Base-by-base conservation (phyloP, 2,113 vertebrate species). In the Illadopsis cleaveri region DNA sequence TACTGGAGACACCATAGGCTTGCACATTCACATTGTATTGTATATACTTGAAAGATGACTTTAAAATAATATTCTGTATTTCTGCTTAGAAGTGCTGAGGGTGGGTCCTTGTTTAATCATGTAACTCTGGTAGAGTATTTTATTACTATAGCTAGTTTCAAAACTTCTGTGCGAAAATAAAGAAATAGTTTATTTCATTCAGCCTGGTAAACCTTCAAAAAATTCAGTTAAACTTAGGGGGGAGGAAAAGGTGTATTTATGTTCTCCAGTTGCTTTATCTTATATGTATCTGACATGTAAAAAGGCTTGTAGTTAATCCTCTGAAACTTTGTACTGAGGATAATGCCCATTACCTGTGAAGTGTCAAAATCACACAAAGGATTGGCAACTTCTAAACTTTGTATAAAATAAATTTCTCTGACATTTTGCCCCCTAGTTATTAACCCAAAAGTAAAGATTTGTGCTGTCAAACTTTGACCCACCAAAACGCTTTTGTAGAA, bases 161-260 rank as follows among this genome's bases (percentile, higher is more conserved):
- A 56, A 53, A 47, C 7, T 62, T 82, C 8, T n/a, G 15, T 69
- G 31, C 21, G 17, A 61, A 28, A 79, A 50, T 62, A 68, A 82
- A 50, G 18, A 75, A 75, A 24, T n/a, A 51, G 18, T 47, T 79
- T 64, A 12, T 79, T 28, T 87, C 17, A 24, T 38, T 8, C 72
- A 65, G 17, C 22, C 28, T 77, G 24, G 31, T 40, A 78, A 80
- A 89, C 21, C 4, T 44, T 80, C 12, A 44, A n/a, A 7, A 37
- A 28, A 23, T 45, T 38, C 23, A 75, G 15, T 75, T 75, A 51
- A 76, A 42, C 7, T 40, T 56, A 2, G 22, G 1, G 8, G 47
- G 1, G 2, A 0, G 3, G 0, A 0, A 10, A 42, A 77, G 21
- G 8, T 17, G 10, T 51, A 31, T 81, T 69, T 65, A 35, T 70